Evolutionary conservation across 92 coral and sea anemone genomes (phyloP).

Genomic region (Ricordea florida): DNA sequence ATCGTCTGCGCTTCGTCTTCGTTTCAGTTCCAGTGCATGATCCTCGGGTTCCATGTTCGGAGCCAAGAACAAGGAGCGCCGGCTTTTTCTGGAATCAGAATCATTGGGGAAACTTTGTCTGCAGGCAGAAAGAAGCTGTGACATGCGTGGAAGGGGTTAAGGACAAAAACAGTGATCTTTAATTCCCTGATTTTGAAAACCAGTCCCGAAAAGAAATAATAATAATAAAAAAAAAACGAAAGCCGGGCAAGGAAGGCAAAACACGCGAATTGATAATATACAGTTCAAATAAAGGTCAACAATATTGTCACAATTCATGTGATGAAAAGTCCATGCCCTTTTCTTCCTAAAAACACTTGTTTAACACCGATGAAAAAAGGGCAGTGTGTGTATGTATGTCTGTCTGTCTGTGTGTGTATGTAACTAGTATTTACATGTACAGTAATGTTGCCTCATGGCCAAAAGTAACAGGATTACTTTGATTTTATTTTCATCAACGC

Average conservation of each 20-base stretch:
- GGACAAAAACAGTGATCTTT: slow-evolving; percentile 2
- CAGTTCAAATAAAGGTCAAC: background rate
- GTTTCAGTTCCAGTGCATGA: slow-evolving; percentile 56
- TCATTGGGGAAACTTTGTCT: slow-evolving; percentile 58
- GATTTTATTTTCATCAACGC: too few relatives aligned
- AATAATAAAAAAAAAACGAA: background rate
- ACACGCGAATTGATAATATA: background rate
- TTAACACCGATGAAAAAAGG: too few relatives aligned
- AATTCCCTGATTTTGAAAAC: too few relatives aligned
- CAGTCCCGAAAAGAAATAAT: too few relatives aligned
- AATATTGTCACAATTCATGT: too few relatives aligned
- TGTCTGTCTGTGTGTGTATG: too few relatives aligned
- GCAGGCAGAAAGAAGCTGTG: slow-evolving; percentile 84
- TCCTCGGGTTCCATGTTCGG: slow-evolving; percentile 6
- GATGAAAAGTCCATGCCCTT: too few relatives aligned
- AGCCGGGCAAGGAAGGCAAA: background rate
- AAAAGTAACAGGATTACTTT: too few relatives aligned
- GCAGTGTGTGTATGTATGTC: too few relatives aligned
- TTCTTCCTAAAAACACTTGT: too few relatives aligned
- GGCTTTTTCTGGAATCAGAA: slow-evolving; percentile 62
- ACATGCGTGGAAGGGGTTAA: slow-evolving; percentile 76
- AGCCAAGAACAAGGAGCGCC: slow-evolving; percentile 71
- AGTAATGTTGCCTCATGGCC: too few relatives aligned
- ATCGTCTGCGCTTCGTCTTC: slow-evolving; percentile 48
- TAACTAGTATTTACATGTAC: too few relatives aligned